Percentiles rank a stretch among this genome's conserved stretches.
Conservation (phyloP, 2,797 vertebrate genomes). For the Ctenosaura bakeri region DNA sequence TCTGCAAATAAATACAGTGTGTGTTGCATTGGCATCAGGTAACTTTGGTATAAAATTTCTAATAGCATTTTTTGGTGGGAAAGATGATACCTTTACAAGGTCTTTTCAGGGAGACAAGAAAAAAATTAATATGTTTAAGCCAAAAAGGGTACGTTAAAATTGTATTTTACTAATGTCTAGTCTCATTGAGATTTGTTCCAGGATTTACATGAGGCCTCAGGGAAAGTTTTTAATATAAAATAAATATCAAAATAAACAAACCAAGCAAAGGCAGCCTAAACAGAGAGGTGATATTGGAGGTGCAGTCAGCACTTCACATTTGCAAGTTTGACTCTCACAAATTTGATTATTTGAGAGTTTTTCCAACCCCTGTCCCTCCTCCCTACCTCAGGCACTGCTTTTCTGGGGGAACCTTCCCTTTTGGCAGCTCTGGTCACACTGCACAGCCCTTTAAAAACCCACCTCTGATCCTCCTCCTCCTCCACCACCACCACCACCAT, state of each 20-base stretch:
- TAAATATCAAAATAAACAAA: background rate
- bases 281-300: background rate
- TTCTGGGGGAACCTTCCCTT: no score
- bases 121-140: constrained; percentile 25
- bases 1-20: background rate
- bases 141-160: background rate
- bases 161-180: background rate
- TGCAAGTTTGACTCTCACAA: no score
- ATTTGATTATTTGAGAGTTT: no score
- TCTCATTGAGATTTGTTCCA: background rate
- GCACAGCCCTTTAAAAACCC: no score
- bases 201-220: background rate
- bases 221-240: background rate
- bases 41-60: background rate
- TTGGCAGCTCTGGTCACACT: no score
- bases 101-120: constrained; percentile 10
- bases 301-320: background rate
- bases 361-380: no score
- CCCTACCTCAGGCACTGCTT: no score
- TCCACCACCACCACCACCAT: no score
- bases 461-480: no score
- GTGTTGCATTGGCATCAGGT: background rate
- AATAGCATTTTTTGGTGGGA: constrained; percentile 12
- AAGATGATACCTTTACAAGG: constrained; percentile 25
- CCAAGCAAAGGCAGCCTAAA: background rate